Percentiles rank a stretch among this genome's conserved stretches.
Evolutionary conservation across 1,140 invertebrate genomes (phyloP).

Genomic region (Drosophila tsacasi): DNA sequence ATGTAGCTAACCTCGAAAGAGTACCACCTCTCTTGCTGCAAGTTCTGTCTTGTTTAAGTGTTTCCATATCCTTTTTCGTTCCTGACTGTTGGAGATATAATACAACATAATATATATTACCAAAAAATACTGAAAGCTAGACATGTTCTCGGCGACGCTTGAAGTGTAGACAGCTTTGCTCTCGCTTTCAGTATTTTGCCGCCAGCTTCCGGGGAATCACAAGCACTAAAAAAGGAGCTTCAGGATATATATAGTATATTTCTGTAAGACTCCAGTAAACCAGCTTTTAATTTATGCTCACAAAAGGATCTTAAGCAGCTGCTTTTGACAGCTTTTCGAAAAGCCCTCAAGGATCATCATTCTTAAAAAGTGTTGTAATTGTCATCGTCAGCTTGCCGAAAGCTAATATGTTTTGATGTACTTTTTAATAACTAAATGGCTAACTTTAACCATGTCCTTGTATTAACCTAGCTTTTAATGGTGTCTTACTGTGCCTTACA

Average conservation of each 20-base stretch:
- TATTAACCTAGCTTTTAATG: neutral
- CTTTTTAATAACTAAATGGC: constrained; percentile 19
- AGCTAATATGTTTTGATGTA: constrained; percentile 24
- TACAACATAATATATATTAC: constrained; percentile 18
- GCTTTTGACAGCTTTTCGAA: constrained; percentile 13
- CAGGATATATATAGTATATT: neutral
- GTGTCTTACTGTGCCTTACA: constrained; percentile 48
- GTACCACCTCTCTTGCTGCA: constrained; percentile 33
- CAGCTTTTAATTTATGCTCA: constrained; percentile 18
- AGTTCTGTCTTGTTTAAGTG: constrained; percentile 53
- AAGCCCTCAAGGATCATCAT: constrained; percentile 21
- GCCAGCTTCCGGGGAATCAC: constrained; percentile 22
- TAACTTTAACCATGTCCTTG: neutral
- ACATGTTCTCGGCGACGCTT: constrained; percentile 64
- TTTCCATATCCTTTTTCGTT: constrained; percentile 21
- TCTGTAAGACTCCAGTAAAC: constrained; percentile 1
- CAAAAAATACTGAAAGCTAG: constrained; percentile 74
- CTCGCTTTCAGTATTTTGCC: constrained; percentile 61
- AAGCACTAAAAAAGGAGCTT: constrained; percentile 18
- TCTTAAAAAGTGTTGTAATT: constrained; percentile 14
- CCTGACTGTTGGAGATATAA: constrained; percentile 29
- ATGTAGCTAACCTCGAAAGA: constrained; percentile 49
- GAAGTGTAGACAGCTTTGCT: constrained; percentile 49
- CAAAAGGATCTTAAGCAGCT: constrained; percentile 21
- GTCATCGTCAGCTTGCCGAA: constrained; percentile 34